These are phyloP conservation scores for Cichladusa arquata DNA, from an alignment of 2,113 vertebrate species.

Conservation along the genomic window DNA sequence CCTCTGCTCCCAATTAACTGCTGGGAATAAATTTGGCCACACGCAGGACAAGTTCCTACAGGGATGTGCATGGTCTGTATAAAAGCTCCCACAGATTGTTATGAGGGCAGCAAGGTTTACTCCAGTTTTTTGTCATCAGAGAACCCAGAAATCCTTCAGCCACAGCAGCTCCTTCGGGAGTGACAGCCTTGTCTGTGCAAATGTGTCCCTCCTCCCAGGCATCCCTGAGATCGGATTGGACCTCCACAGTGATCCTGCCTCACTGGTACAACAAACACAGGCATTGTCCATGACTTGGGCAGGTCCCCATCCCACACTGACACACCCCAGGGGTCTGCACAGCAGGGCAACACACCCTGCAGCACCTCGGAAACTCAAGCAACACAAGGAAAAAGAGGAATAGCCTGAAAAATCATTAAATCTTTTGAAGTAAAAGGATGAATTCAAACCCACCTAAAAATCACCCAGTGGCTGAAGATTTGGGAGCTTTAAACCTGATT, in stretches of 20 bases:
- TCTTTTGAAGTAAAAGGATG: background rate
- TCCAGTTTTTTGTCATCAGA: background rate
- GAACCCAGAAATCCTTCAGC: background rate
- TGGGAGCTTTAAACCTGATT: background rate
- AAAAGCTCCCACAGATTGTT: background rate
- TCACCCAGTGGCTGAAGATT: background rate
- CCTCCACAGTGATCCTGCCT: background rate
- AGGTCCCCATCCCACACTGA: background rate
- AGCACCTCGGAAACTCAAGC: background rate
- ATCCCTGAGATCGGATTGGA: fast-evolving
- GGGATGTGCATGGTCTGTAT: background rate
- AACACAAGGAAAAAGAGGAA: background rate
- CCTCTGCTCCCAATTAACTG: background rate
- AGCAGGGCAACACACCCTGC: background rate
- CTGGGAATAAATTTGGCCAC: background rate
- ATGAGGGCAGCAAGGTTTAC: background rate
- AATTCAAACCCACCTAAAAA: background rate
- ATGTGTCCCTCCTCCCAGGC: background rate
- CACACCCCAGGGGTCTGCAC: background rate
- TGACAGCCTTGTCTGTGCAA: background rate
- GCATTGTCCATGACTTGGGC: background rate
- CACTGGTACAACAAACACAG: background rate
- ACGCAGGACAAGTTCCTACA: fast-evolving
- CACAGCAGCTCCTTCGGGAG: background rate
- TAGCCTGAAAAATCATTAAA: background rate